Evolutionary conservation across 2,888 invertebrate species (phyloP).

Genomic region (Lithophane semibrunnea): DNA sequence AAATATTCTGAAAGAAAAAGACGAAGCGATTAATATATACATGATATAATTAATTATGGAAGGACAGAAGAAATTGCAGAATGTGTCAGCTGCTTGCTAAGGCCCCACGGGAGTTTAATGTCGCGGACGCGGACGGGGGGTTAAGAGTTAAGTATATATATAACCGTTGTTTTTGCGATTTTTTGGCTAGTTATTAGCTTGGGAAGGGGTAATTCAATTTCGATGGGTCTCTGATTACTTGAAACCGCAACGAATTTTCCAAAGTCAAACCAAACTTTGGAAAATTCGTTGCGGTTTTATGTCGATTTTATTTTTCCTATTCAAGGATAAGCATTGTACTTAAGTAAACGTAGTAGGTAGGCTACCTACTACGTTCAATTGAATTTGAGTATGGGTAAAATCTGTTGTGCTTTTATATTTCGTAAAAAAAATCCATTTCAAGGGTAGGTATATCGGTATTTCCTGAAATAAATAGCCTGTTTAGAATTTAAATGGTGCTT

Average conservation of each 20-base stretch:
- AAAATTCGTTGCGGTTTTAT: neutral
- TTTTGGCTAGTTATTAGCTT: neutral
- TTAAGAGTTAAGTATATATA: conserved; percentile 14
- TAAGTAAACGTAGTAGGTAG: too few relatives aligned
- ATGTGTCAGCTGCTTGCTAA: conserved; percentile 54
- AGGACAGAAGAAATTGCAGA: conserved; percentile 32
- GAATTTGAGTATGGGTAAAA: neutral
- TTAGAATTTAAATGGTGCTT: neutral
- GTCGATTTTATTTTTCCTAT: too few relatives aligned
- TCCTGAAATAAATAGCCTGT: neutral
- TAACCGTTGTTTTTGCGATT: conserved; percentile 1
- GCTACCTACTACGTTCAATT: neutral
- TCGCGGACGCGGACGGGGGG: conserved; percentile 28
- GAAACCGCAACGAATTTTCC: too few relatives aligned
- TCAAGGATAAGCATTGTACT: neutral
- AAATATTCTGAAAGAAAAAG: conserved; percentile 69
- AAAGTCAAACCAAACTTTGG: too few relatives aligned
- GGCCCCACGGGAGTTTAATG: conserved; percentile 41
- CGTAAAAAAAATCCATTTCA: too few relatives aligned
- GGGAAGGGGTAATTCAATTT: neutral
- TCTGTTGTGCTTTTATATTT: neutral
- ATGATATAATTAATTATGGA: conserved; percentile 54
- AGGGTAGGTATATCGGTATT: neutral
- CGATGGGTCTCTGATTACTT: neutral
- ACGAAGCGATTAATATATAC: conserved; percentile 47